Conservation (phyloP, 1,140 invertebrate genomes). For the Gonioctena quinquepunctata region DNA sequence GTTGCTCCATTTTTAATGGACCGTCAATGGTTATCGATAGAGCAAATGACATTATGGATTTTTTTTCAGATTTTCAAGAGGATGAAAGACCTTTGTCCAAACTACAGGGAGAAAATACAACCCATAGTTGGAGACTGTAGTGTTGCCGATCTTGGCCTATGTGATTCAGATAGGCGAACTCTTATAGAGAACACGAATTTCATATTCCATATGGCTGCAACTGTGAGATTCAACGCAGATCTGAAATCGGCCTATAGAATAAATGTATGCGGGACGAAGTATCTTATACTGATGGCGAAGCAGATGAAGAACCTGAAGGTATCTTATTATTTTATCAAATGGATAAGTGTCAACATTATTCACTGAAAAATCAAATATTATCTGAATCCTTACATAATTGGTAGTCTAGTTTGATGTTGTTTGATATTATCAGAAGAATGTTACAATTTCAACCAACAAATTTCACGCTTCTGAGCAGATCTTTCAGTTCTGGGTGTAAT, state of each 20-base stretch:
- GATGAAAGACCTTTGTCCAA: conserved; percentile 54
- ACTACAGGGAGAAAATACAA: conserved; percentile 69
- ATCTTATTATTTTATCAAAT: no score
- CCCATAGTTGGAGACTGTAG: conserved; percentile 68
- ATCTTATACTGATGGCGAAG: conserved; percentile 53
- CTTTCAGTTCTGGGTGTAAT: no score
- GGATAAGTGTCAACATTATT: no score
- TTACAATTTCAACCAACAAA: no score
- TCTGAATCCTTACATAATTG: no score
- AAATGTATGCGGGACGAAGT: conserved; percentile 60
- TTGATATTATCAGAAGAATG: no score
- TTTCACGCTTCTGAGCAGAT: no score
- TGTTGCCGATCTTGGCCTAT: conserved; percentile 65
- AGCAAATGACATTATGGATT: not conserved
- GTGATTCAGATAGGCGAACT: conserved; percentile 61
- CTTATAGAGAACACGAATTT: conserved; percentile 65
- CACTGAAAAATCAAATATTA: no score
- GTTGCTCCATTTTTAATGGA: no score
- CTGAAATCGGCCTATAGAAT: conserved; percentile 67
- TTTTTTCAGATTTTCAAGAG: conserved; percentile 37
- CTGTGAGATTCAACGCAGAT: conserved; percentile 84
- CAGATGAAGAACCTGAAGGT: conserved; percentile 62
- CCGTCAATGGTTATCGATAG: no score
- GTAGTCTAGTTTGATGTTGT: no score
- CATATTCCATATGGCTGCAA: conserved; percentile 88